Evolutionary conservation across 2,888 invertebrate species (phyloP).

Genomic region (Hypolimnas misippus): DNA sequence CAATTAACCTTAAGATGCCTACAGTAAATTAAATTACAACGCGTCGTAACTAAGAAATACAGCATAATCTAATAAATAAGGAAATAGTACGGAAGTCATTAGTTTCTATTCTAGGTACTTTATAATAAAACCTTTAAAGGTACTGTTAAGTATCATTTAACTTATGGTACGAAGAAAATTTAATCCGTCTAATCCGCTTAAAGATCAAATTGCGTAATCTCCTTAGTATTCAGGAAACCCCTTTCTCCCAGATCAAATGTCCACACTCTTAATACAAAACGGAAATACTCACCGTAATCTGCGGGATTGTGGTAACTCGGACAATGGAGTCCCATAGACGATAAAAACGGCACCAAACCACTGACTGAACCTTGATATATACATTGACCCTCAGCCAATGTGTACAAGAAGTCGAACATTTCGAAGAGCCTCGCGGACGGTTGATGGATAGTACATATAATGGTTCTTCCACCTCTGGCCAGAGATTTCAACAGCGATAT

Average conservation of each 20-base stretch:
- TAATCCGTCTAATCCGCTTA: slow-evolving; percentile 12
- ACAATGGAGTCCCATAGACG: slow-evolving; percentile 93
- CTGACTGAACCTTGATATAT: slow-evolving; percentile 94
- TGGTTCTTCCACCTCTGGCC: slow-evolving; percentile 94
- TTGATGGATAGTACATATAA: slow-evolving; percentile 98
- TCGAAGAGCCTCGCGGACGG: slow-evolving; percentile 97
- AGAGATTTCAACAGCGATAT: slow-evolving; percentile 94
- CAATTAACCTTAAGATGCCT: too few species aligned
- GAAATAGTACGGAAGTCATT: background rate
- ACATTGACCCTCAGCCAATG: slow-evolving; percentile 96
- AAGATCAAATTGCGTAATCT: slow-evolving; percentile 7
- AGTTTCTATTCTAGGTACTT: background rate
- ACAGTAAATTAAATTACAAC: background rate
- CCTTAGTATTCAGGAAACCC: slow-evolving; percentile 23
- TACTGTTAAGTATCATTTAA: background rate
- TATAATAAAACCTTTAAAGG: background rate
- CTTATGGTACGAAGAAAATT: background rate
- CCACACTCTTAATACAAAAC: background rate
- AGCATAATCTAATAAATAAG: slow-evolving; percentile 16
- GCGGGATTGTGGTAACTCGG: slow-evolving; percentile 98
- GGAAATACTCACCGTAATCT: slow-evolving; percentile 90
- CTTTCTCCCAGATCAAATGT: slow-evolving; percentile 20
- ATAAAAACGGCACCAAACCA: slow-evolving; percentile 94
- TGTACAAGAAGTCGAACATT: slow-evolving; percentile 97
- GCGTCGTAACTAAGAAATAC: slow-evolving; percentile 1